Evolutionary conservation across 2,888 invertebrate genomes (phyloP), one percentile per base, ranked within the genome.

Genomic region (Loripinus fragilis): DNA sequence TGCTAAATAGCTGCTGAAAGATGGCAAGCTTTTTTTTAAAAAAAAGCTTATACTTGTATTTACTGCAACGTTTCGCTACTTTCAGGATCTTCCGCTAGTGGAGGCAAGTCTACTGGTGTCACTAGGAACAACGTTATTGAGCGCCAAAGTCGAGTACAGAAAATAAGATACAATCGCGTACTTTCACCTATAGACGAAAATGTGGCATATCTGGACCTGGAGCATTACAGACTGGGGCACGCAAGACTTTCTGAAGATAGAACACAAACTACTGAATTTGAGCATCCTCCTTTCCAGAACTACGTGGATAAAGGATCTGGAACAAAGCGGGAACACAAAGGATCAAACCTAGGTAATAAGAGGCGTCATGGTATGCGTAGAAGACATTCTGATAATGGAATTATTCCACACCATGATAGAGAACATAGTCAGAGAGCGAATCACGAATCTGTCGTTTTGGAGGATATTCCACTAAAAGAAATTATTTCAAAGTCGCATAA

Each of bases 141-240:
- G 5, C 25, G n/a, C 7, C 60, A 60, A 12, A 28, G 28, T 1
- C 30, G 33, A 17, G 30, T 7, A 17, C 52, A 52, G 3, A 60
- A 17, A 17, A 60, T 33, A 60, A 3, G 33, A 10, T 33, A 60
- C 20, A 60, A 60, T 33, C 7, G 33, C 1, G 33, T 33, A 33
- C 33, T 60, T 30, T 60, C 60, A 30, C 60, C 60, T 10, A 60
- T 60, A 5, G 30, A 60, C 33, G 60, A 60, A 20, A 60, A 60
- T 20, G 33, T 60, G 3, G 60, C 60, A 2, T 60, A 60, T 33
- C 20, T 60, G 20, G 33, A 60, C 33, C 17, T 60, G 20, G 60
- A 60, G 33, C 60, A 60, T 20, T n/a, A 52, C 25, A 45, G 17
- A 17, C 25, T 25, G 12, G n/a, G 25, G 23, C 1, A 10, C 5